Evolutionary conservation across 2,113 vertebrate species (phyloP), one percentile per base, ranked within the genome.

Genomic region (Plectropomus leopardus): DNA sequence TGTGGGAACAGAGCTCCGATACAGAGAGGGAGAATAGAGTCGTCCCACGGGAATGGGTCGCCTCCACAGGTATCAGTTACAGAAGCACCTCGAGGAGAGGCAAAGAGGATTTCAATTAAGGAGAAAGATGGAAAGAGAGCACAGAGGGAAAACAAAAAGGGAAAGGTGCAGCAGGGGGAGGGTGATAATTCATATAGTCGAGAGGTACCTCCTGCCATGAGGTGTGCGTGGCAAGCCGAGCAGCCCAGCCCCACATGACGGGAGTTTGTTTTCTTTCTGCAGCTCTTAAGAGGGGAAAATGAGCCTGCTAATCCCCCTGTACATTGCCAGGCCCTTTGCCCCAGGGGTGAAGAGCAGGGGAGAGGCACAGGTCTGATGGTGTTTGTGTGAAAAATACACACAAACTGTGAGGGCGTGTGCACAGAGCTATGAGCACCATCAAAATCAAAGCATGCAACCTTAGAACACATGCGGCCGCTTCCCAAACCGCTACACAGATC

Each of bases 221-320:
- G 66, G 58, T 81, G 76, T 81, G 79, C 51, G 30, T 68, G 86
- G 78, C 83, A 85, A 82, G 81, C 79, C 57, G 53, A 32, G 76
- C 51, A 50, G 86, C 48, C 51, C 45, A 73, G 72, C 67, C 69
- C 61, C 78, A 63, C 70, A 83, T 87, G 85, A 92, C 30, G 28
- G 83, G 53, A 88, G 92, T 91, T 87, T 94, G 86, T 92, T 91
- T 93, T 90, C 85, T 89, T 89, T 90, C 60, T 64, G 30, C 13
- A 67, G 85, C 82, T 80, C 84, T 91, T 92, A 93, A 93, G 89
- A 87, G 80, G 77, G 78, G 72, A 91, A 93, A 94, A 93, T 90
- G 88, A 91, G 79, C 80, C 81, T 17, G 68, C 72, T 93, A 94
- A 93, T 93, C 89, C 90, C 79, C 72, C 55, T 69, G 73, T 85